These are phyloP conservation scores for Ploceus nigricollis DNA, from an alignment of 2,113 vertebrate genomes.

Conservation along the genomic window DNA sequence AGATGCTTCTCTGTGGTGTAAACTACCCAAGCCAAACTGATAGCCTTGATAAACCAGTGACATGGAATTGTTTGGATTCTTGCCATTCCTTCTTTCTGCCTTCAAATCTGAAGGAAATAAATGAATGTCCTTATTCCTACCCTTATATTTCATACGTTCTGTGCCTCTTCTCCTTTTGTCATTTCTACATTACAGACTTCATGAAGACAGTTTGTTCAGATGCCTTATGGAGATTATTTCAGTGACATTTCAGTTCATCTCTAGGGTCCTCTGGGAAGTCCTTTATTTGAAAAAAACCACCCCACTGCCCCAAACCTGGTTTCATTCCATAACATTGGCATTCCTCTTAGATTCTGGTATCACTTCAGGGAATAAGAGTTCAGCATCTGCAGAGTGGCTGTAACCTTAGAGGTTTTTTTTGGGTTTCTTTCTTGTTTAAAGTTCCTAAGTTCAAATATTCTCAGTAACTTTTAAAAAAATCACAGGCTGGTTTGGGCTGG, in stretches of 20 bases:
- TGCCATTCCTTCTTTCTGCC: background rate
- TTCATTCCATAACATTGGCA: background rate
- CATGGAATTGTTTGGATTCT: background rate
- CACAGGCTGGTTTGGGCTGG: background rate
- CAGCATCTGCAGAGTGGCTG: background rate
- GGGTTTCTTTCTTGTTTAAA: background rate
- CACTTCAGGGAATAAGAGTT: background rate
- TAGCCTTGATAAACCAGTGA: background rate
- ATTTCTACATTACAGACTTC: background rate
- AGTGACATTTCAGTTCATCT: background rate
- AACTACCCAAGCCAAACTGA: background rate
- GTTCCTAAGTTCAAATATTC: background rate
- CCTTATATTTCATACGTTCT: background rate
- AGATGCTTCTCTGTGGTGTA: background rate
- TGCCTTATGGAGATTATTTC: background rate
- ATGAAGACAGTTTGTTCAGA: background rate
- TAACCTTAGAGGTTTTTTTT: background rate
- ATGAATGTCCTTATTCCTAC: background rate
- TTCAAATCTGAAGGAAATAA: background rate
- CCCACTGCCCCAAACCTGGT: rapidly evolving
- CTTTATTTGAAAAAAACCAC: rapidly evolving
- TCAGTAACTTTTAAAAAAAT: background rate
- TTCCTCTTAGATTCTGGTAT: background rate
- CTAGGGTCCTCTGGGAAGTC: background rate
- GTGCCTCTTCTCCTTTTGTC: background rate